These are phyloP conservation scores for Nineta flava DNA, from an alignment of 2,888 invertebrate species.

Conservation along the genomic window DNA sequence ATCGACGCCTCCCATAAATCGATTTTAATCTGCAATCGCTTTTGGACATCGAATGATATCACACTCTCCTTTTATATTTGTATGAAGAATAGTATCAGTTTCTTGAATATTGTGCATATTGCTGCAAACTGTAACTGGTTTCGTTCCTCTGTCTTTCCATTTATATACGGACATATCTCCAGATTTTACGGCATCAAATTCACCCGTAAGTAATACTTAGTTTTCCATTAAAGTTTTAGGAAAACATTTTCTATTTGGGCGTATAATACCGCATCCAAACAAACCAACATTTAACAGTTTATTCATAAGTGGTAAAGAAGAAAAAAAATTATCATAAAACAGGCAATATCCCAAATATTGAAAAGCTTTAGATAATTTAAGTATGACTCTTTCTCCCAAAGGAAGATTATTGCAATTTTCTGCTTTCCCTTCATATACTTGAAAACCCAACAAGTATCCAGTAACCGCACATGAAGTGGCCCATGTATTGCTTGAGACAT, in stretches of 20 bases:
- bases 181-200: slow-evolving; percentile 14
- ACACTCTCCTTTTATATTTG: slow-evolving; percentile 14
- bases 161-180: slow-evolving; percentile 16
- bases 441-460: slow-evolving; percentile 13
- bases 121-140: slow-evolving; percentile 14
- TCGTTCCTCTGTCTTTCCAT: slow-evolving; percentile 18
- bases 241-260: slow-evolving; percentile 15
- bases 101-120: slow-evolving; percentile 14
- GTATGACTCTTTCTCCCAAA: slow-evolving; percentile 17
- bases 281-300: slow-evolving; percentile 13
- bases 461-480: slow-evolving; percentile 13
- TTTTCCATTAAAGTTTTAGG: slow-evolving; percentile 16
- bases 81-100: slow-evolving; percentile 12
- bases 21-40: slow-evolving; percentile 17
- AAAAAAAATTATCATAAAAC: slow-evolving; percentile 19
- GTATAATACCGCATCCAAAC: slow-evolving; percentile 19
- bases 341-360: slow-evolving; percentile 14
- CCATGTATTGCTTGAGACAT: slow-evolving; percentile 13
- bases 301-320: slow-evolving; percentile 15
- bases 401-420: not conserved
- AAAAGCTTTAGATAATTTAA: slow-evolving; percentile 14
- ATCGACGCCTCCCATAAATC: slow-evolving; percentile 19
- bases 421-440: slow-evolving; percentile 15
- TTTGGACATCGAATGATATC: slow-evolving; percentile 15
- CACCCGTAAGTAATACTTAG: slow-evolving; percentile 14